Evolutionary conservation across 2,113 vertebrate species (phyloP), one percentile per base, ranked within the genome.

Genomic region (Parotia lawesii): DNA sequence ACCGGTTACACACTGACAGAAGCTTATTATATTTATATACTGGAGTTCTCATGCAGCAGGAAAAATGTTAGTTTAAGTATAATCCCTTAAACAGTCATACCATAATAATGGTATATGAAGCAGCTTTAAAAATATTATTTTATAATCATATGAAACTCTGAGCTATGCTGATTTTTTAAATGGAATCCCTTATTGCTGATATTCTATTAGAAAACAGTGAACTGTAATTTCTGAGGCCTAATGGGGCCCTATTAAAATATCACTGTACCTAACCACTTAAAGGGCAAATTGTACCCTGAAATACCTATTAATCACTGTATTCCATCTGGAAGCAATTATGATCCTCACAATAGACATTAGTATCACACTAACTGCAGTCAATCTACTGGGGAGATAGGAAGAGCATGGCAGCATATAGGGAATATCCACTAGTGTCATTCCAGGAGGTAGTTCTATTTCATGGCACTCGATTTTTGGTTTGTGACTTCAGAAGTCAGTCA

Each of bases 61-160:
- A 95, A 94, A 93, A 96, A 92, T 58, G 84, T 93, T 97, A 92
- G 75, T 96, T 93, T 94, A 96, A 96, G 94, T 96, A 87, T 82
- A 92, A 96, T 66, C 66, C 95, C 93, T 96, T 96, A 95, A 96
- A 95, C 79, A 93, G 75, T 84, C 54, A 96, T 96, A 94, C 85
- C 85, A 96, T 80, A 85, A 90, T 91, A 96, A 96, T 87, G 92
- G 65, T 69, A 91, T 62, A 90, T 51, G 89, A 96, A 96, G 94
- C 94, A 96, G 81, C 86, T 95, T 95, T 96, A 83, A 73, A 96
- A 87, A 95, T 80, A 95, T 78, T 96, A 85, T 76, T 97, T 94
- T 90, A 84, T 75, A 92, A 93, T 87, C 60, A 50, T 51, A 96
- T 2, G 82, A 90, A 96, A 90, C 90, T 96, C 76, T 71, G 95